Percentiles rank a stretch among this genome's conserved stretches.
These are phyloP conservation scores for Orthonychiurus folsomi DNA, from an alignment of 2,888 invertebrate genomes.

Conservation along the genomic window DNA sequence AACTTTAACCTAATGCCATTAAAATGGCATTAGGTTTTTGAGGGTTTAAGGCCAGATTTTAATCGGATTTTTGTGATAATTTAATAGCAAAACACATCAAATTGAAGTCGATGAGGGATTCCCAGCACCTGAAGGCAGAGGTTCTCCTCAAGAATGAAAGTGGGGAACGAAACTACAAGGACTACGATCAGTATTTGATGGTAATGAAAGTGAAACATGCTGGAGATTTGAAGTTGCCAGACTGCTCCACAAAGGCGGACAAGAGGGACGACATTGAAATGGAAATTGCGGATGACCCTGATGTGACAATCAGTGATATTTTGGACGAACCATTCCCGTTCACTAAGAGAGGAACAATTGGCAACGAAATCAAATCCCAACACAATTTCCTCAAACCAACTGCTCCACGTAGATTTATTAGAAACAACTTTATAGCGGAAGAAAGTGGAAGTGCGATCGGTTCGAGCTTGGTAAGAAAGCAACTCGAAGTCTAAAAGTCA, in stretches of 20 bases:
- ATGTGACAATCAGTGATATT: background rate
- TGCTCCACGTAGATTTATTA: no score
- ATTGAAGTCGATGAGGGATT: slow-evolving; percentile 74
- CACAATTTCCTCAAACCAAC: background rate
- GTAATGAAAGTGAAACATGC: slow-evolving; percentile 51
- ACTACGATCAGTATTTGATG: slow-evolving; percentile 81
- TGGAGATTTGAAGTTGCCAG: slow-evolving; percentile 34
- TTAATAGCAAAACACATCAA: slow-evolving; percentile 93
- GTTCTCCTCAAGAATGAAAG: slow-evolving; percentile 78
- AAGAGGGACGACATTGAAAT: slow-evolving; percentile 28
- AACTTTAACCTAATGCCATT: no score
- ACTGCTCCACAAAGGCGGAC: slow-evolving; percentile 34
- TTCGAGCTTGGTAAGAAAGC: no score
- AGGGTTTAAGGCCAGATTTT: no score
- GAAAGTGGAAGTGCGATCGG: no score
- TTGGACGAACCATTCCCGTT: no score
- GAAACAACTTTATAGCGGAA: no score
- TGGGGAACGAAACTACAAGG: slow-evolving; percentile 80
- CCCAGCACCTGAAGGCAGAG: slow-evolving; percentile 62
- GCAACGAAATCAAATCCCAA: no score
- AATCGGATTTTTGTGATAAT: no score
- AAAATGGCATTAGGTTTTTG: no score
- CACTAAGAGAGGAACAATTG: no score
- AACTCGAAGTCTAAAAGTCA: no score
- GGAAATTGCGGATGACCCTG: slow-evolving; percentile 5